Conservation (phyloP, 2,113 vertebrate genomes). For the Passer montanus region DNA sequence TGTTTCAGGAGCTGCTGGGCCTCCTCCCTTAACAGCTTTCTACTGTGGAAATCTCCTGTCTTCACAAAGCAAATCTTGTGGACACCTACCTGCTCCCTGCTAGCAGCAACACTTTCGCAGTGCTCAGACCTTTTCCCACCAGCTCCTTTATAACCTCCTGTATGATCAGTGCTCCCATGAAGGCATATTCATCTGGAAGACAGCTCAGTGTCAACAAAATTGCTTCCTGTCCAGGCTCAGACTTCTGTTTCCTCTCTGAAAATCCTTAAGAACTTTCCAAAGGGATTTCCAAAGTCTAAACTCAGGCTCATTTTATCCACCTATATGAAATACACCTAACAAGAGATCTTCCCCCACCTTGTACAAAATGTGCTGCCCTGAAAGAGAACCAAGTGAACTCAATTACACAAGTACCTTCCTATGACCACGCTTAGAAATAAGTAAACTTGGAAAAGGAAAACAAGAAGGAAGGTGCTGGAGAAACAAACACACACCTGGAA, state of each 20-base stretch:
- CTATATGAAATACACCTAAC: background rate
- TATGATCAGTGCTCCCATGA: conserved; percentile 97
- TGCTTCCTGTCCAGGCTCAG: background rate
- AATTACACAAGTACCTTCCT: background rate
- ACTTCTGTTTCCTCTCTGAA: background rate
- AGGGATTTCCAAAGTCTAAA: background rate
- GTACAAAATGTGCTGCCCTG: background rate
- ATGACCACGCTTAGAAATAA: background rate
- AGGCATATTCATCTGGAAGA: conserved; percentile 86
- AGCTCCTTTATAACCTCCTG: conserved; percentile 93
- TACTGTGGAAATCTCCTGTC: background rate
- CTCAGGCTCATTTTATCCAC: background rate
- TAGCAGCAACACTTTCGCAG: conserved; percentile 90
- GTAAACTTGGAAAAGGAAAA: background rate
- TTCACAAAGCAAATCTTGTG: background rate
- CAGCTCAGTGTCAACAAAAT: background rate
- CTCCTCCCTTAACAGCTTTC: background rate
- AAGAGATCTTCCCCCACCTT: accelerated
- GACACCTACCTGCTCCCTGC: conserved; percentile 92
- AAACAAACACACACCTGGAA: background rate
- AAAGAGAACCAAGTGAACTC: background rate
- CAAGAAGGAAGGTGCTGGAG: background rate
- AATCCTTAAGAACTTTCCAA: background rate
- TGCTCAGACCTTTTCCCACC: conserved; percentile 87
- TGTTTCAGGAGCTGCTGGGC: background rate